Base-by-base conservation (phyloP, 92 coral and sea anemone species). In the Hydrozoanthus gracilis region DNA sequence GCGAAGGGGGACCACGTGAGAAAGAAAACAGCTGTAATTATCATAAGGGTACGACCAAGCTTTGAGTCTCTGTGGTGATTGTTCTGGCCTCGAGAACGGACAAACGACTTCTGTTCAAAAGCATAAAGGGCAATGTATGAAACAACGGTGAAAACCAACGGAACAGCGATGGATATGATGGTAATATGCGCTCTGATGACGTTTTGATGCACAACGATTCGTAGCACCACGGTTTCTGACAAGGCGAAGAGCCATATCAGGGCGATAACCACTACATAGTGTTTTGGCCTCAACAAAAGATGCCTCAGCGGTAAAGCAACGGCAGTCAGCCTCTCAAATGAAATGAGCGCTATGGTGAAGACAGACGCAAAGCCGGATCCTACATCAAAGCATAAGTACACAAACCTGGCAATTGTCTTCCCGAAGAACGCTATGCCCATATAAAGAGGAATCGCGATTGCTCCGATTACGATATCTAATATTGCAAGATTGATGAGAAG, bases 1-100 rank as follows among this genome's bases (percentile, higher is more conserved):
- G 84, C 90, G 51, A 90, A 90, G 4, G 92, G 92, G 58, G 88
- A 84, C 92, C 92, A 90, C 0, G 92, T 86, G 39, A 89, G 83
- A 11, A 90, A 82, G 13, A 89, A 90, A 0, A 82, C 55, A 45
- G 69, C 27, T 4, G 92, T 82, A 11, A 90, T 83, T 11, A 90
- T 90, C 20, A 87, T 82, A 76, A 90, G 68, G 1, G 92, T 90
- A 6, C 88, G 74, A 0, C 88, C 92, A 7, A 90, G 87, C 18
- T 87, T 82, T 76, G 79, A 73, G 49, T 90, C 92, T 16, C 84
- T 79, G 54, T 90, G 84, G 46, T 46, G 73, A 15, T 76, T 73
- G 35, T 76, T 87, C 44, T 87, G 87, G n/a, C 88, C 78, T 12
- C 64, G 65, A 52, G 17, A 44, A 54, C 68, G 90, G 47, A 79